Conservation (phyloP, 2,888 invertebrate species). For the Linyphia triangularis region DNA sequence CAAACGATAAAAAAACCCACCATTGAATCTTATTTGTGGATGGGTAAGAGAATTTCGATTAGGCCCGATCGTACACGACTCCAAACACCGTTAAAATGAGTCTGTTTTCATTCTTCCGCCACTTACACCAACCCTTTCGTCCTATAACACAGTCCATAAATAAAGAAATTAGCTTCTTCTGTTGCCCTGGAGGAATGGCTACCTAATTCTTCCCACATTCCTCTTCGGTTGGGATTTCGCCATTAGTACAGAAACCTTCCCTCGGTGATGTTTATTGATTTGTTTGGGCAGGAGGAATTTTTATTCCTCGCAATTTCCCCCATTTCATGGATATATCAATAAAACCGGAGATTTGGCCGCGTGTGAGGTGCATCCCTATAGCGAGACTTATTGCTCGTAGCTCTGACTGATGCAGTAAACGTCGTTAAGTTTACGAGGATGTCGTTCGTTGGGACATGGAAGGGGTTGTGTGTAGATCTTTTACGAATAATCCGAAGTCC, state of each 20-base stretch:
- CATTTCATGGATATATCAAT: background rate
- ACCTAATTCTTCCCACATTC: background rate
- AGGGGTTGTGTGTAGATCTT: background rate
- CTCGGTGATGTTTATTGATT: background rate
- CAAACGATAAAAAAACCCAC: too few species aligned
- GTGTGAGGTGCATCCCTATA: background rate
- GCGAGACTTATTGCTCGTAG: background rate
- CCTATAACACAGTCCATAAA: background rate
- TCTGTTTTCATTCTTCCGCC: background rate
- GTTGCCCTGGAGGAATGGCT: background rate
- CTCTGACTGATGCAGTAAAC: background rate
- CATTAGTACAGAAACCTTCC: background rate
- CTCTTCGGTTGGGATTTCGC: background rate
- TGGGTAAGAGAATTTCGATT: too few species aligned
- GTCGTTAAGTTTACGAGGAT: background rate
- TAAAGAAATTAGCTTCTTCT: background rate
- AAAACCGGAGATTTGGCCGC: background rate
- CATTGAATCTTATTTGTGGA: too few species aligned
- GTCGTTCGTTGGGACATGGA: background rate
- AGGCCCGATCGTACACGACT: too few species aligned
- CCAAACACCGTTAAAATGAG: too few species aligned
- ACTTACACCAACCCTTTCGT: background rate
- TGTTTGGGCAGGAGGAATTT: background rate
- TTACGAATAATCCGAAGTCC: too few species aligned
- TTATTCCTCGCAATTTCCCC: background rate